phyloP scores from a whole-genome alignment of 2,797 vertebrate genomes.

The Acrocephalus scirpaceus region DNA sequence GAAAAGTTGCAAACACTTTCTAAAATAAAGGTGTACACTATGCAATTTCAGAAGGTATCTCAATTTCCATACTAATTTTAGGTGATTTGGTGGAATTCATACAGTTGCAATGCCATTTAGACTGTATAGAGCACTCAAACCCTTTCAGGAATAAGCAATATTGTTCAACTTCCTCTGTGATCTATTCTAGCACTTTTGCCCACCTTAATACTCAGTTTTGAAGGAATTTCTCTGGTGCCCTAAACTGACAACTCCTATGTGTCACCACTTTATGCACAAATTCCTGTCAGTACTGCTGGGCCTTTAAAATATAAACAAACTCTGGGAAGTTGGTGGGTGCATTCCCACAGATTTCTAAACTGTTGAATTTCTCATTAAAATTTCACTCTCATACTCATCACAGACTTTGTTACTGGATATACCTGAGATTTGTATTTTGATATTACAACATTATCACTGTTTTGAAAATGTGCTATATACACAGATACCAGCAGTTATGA shows the following conservation, averaged over 20 bases:
- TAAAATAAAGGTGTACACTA: background rate
- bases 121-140: background rate
- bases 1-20: background rate
- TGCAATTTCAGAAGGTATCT: background rate
- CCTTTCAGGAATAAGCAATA: background rate
- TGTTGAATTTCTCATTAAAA: background rate
- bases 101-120: background rate
- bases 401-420: background rate
- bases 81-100: background rate
- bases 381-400: background rate
- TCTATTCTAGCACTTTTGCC: background rate
- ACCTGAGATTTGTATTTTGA: background rate
- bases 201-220: background rate
- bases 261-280: background rate
- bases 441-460: background rate
- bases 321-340: background rate
- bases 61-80: conserved; percentile 10
- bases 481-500: background rate
- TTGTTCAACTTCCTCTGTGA: background rate
- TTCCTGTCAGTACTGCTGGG: background rate
- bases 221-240: background rate
- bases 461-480: background rate
- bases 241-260: background rate
- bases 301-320: background rate
- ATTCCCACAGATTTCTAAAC: background rate